Conservation (phyloP, 1,140 invertebrate species). For the Copidosoma floridanum region DNA sequence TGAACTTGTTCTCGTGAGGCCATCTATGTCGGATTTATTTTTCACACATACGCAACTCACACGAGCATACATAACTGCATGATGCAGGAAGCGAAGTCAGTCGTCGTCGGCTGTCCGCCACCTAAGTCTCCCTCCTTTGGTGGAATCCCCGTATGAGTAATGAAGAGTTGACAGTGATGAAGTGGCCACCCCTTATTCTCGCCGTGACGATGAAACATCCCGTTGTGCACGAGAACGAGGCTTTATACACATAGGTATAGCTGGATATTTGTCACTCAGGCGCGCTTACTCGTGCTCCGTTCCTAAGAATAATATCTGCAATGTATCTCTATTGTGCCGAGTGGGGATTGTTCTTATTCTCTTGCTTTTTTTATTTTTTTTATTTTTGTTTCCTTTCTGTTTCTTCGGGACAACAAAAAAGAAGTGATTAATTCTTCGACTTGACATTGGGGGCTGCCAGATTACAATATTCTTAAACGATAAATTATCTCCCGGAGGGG, state of each 20-base stretch:
- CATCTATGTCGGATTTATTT: slow-evolving; percentile 32
- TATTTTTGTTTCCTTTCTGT: background rate
- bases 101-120: no score
- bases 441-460: background rate
- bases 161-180: slow-evolving; percentile 42
- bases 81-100: background rate
- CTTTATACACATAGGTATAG: slow-evolving; percentile 12
- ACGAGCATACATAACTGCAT: background rate
- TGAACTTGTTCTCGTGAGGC: slow-evolving; percentile 26
- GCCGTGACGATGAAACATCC: slow-evolving; percentile 15
- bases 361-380: no score
- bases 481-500: slow-evolving; percentile 16
- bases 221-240: slow-evolving; percentile 3
- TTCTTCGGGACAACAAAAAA: background rate
- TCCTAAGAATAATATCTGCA: slow-evolving; percentile 20
- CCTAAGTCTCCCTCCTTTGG: no score
- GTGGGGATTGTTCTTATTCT: background rate
- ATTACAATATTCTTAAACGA: slow-evolving; percentile 2
- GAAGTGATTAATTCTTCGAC: slow-evolving; percentile 7
- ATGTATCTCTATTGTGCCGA: slow-evolving; percentile 17
- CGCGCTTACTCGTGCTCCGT: background rate
- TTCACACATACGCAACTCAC: background rate
- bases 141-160: slow-evolving; percentile 32
- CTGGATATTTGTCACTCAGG: slow-evolving; percentile 16
- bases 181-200: slow-evolving; percentile 37